Conservation (phyloP, 2,113 vertebrate genomes). For the Tiliqua scincoides region DNA sequence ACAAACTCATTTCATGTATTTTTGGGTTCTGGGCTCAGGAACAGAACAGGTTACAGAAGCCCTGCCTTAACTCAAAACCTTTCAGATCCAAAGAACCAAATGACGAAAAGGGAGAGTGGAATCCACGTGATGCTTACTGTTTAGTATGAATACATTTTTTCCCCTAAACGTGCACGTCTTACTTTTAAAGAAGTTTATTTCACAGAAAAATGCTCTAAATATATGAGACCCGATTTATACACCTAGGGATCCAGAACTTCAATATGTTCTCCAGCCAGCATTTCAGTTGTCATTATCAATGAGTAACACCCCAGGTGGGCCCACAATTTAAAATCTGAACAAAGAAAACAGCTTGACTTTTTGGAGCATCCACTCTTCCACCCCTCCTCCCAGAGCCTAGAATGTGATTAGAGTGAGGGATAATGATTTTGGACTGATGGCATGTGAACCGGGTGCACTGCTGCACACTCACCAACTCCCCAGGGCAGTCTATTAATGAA, state of each 20-base stretch:
- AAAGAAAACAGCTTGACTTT: neutral
- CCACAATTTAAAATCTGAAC: neutral
- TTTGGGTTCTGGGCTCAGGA: neutral
- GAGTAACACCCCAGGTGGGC: neutral
- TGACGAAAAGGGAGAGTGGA: neutral
- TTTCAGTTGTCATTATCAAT: neutral
- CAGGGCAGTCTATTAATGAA: conserved; percentile 46
- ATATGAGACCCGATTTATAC: neutral
- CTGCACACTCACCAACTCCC: neutral
- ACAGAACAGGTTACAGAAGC: neutral
- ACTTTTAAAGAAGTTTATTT: neutral
- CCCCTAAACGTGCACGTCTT: neutral
- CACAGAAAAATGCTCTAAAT: neutral
- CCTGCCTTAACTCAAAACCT: neutral
- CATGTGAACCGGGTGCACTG: conserved; percentile 5
- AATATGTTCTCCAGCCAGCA: neutral
- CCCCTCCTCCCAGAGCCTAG: neutral
- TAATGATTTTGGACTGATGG: neutral
- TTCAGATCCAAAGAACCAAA: neutral
- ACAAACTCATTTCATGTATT: neutral
- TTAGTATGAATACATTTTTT: neutral
- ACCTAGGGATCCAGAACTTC: neutral
- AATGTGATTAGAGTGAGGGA: neutral
- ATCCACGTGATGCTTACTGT: neutral
- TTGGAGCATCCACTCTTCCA: neutral